Conservation (phyloP, 2,797 vertebrate genomes). For the Gymnothorax reevesii region DNA sequence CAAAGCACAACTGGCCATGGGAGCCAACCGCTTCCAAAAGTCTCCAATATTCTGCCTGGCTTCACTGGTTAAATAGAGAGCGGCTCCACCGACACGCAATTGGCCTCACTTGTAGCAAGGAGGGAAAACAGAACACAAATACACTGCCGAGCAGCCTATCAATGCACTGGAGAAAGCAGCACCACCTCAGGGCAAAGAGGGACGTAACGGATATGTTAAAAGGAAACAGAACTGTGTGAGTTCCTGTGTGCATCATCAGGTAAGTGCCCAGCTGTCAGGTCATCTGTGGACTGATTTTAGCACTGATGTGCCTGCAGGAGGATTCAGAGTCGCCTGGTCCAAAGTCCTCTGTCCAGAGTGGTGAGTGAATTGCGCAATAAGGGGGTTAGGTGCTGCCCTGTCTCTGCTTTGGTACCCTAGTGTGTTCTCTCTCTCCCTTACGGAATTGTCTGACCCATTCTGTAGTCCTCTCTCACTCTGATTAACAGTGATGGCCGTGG, state of each 20-base stretch:
- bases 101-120: too few relatives aligned
- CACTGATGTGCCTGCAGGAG: constrained; percentile 58
- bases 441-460: not conserved
- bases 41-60: too few relatives aligned
- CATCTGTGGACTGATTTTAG: not conserved
- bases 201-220: too few relatives aligned
- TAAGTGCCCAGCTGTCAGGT: not conserved
- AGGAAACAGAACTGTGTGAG: not conserved
- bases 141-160: too few relatives aligned
- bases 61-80: too few relatives aligned
- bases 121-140: too few relatives aligned
- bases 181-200: too few relatives aligned
- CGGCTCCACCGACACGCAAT: too few relatives aligned
- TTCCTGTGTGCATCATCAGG: not conserved
- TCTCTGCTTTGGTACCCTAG: not conserved
- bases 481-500: not conserved
- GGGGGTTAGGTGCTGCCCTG: not conserved
- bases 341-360: constrained; percentile 56
- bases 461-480: not conserved
- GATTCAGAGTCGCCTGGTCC: constrained; percentile 53
- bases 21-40: too few relatives aligned
- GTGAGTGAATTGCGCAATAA: constrained; percentile 41
- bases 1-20: too few relatives aligned
- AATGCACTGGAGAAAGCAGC: too few relatives aligned
- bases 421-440: not conserved